Evolutionary conservation across 2,113 vertebrate genomes (phyloP).

Genomic region (Ciconia boyciana): DNA sequence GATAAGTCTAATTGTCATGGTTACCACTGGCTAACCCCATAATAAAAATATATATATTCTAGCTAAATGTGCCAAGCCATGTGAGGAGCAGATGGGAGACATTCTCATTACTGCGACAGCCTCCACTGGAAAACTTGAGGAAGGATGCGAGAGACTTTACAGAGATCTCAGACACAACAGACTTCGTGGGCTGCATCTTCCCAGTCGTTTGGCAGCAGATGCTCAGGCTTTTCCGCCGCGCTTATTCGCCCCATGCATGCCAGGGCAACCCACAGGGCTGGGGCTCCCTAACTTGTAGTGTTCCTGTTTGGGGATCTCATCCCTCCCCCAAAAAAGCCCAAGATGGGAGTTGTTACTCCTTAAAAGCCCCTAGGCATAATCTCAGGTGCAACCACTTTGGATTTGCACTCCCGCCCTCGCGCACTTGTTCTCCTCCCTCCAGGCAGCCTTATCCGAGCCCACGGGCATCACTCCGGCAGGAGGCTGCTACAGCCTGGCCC

Average conservation of each 20-base stretch:
- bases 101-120: slow-evolving; percentile 48
- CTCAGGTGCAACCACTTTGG: background rate
- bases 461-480: fast-evolving
- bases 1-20: slow-evolving; percentile 81
- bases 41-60: slow-evolving; percentile 69
- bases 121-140: slow-evolving; percentile 56
- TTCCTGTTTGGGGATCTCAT: background rate
- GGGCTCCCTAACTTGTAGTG: background rate
- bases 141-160: slow-evolving; percentile 51
- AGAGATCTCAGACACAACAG: slow-evolving; percentile 60
- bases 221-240: background rate
- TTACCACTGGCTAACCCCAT: slow-evolving; percentile 72
- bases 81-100: slow-evolving; percentile 62
- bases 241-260: background rate
- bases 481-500: background rate
- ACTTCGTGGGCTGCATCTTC: slow-evolving; percentile 33
- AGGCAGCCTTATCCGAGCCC: background rate
- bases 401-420: background rate
- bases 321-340: background rate
- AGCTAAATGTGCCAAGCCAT: slow-evolving; percentile 48
- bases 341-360: background rate
- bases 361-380: background rate
- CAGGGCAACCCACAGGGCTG: background rate
- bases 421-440: background rate
- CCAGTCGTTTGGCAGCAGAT: background rate